phyloP scores from a whole-genome alignment of 1,140 invertebrate species.

The Atta cephalotes region DNA sequence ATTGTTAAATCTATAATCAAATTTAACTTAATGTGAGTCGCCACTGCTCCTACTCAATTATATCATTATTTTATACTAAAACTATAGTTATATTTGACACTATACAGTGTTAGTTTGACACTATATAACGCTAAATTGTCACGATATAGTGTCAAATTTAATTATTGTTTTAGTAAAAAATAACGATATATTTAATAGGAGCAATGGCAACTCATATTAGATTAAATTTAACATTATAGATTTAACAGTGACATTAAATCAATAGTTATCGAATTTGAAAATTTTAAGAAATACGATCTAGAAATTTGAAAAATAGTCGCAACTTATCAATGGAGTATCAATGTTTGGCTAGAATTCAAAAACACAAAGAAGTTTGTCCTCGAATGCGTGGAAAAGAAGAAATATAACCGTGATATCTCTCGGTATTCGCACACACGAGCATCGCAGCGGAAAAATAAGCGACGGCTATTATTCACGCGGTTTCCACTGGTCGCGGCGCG shows the following conservation, averaged over 20 bases:
- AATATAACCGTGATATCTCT: slow-evolving; percentile 39
- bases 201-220: too few relatives aligned
- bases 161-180: too few relatives aligned
- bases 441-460: slow-evolving; percentile 27
- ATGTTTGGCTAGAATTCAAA: slow-evolving; percentile 37
- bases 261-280: background rate
- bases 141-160: too few relatives aligned
- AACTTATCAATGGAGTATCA: background rate
- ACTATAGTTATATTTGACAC: too few relatives aligned
- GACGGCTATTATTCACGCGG: slow-evolving; percentile 20
- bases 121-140: too few relatives aligned
- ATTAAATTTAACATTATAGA: too few relatives aligned
- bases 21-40: too few relatives aligned
- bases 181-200: too few relatives aligned
- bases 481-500: background rate
- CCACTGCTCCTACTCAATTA: too few relatives aligned
- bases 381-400: slow-evolving; percentile 1
- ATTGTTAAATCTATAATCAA: too few relatives aligned
- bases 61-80: too few relatives aligned
- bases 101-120: too few relatives aligned
- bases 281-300: background rate
- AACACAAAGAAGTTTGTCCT: background rate
- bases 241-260: background rate
- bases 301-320: background rate
- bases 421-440: background rate